These are phyloP conservation scores for Trachythela sp. DNA, from an alignment of 64 coral and sea anemone species.

Conservation along the genomic window DNA sequence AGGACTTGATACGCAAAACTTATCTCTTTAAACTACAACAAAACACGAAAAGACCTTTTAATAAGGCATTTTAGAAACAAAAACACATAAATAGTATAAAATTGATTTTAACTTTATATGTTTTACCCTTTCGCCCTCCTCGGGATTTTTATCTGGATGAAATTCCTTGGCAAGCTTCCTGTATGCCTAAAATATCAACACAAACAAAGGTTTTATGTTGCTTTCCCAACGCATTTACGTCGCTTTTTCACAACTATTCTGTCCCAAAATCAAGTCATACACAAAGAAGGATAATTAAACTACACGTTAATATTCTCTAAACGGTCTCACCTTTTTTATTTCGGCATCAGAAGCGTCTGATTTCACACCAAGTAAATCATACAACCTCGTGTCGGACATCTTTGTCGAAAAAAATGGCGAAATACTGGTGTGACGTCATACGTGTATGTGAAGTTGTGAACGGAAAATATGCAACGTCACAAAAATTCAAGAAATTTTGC, in stretches of 20 bases:
- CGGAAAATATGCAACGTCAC: neutral
- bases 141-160: slow-evolving; percentile 94
- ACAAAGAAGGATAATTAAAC: neutral
- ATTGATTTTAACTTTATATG: neutral
- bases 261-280: neutral
- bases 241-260: neutral
- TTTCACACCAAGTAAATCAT: slow-evolving; percentile 79
- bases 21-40: slow-evolving; percentile 93
- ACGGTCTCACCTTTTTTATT: slow-evolving; percentile 77
- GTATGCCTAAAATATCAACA: slow-evolving; percentile 64
- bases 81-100: neutral
- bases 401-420: slow-evolving; percentile 59
- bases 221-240: neutral
- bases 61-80: neutral
- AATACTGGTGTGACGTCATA: slow-evolving; percentile 59
- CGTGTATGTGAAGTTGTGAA: neutral
- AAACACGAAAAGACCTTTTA: neutral
- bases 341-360: slow-evolving; percentile 73
- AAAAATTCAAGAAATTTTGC: neutral
- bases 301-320: neutral
- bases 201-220: neutral
- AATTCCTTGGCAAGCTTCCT: slow-evolving; percentile 97
- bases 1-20: slow-evolving; percentile 92
- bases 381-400: slow-evolving; percentile 98
- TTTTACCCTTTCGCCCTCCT: slow-evolving; percentile 87